Evolutionary conservation across 2,113 vertebrate genomes (phyloP).

Genomic region (Sceloporus undulatus): DNA sequence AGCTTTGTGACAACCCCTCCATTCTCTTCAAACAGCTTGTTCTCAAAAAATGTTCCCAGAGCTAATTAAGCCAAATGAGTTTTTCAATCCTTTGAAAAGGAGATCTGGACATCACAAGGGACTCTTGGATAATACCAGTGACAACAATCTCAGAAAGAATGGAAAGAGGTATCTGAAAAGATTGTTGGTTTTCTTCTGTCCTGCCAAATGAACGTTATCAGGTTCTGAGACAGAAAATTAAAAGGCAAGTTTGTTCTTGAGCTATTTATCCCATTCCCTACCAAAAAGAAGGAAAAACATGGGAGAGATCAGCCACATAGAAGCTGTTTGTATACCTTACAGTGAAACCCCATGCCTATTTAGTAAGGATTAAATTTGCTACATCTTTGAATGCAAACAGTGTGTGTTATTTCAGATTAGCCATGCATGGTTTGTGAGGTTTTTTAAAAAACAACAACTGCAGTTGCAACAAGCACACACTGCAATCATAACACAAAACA

Average conservation of each 20-base stretch:
- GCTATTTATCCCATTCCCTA: neutral
- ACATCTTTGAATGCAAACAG: no score
- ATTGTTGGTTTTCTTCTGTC: neutral
- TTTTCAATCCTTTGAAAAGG: neutral
- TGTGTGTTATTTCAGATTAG: no score
- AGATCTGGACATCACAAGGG: neutral
- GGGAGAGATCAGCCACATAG: neutral
- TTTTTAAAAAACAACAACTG: no score
- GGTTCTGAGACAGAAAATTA: neutral
- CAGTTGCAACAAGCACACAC: no score
- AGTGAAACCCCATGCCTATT: neutral
- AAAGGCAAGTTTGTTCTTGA: neutral
- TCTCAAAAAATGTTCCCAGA: neutral
- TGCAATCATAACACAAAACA: no score
- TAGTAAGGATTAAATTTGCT: neutral
- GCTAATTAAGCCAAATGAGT: constrained; percentile 22
- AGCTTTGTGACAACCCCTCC: neutral
- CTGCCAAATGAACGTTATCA: neutral
- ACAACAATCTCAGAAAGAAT: neutral
- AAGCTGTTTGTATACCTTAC: neutral
- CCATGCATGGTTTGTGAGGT: no score
- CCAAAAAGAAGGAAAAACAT: neutral
- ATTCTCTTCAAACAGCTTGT: neutral
- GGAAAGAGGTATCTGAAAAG: neutral
- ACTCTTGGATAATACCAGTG: neutral